Evolutionary conservation across 2,888 invertebrate species (phyloP).

Genomic region (Lasius platythorax): DNA sequence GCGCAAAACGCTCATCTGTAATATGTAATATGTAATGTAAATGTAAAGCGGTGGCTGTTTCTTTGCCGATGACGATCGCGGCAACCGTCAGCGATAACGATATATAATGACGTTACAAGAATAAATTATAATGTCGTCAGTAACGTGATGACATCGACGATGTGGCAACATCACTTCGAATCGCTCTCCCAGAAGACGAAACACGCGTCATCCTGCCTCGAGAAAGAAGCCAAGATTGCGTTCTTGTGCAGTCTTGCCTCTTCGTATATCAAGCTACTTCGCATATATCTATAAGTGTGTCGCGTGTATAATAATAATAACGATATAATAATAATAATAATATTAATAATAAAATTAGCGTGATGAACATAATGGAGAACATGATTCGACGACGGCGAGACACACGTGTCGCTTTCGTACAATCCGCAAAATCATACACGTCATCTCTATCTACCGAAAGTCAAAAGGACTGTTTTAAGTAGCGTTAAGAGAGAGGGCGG

Average conservation of each 20-base stretch:
- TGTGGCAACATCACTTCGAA: constrained; percentile 60
- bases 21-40: constrained; percentile 28
- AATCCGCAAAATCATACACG: constrained; percentile 71
- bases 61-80: constrained; percentile 63
- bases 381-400: constrained; percentile 59
- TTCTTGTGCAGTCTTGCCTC: constrained; percentile 4
- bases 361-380: constrained; percentile 59
- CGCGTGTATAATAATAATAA: constrained; percentile 18
- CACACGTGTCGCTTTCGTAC: constrained; percentile 51
- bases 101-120: constrained; percentile 72
- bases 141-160: constrained; percentile 62
- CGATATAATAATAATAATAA: constrained; percentile 18
- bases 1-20: constrained; percentile 32
- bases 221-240: neutral
- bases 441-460: constrained; percentile 73
- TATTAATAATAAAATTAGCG: constrained; percentile 73
- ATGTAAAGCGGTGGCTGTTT: constrained; percentile 6
- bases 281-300: constrained; percentile 30
- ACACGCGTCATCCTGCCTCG: neutral
- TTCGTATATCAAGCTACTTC: constrained; percentile 14
- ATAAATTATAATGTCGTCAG: constrained; percentile 74
- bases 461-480: constrained; percentile 76
- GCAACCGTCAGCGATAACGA: constrained; percentile 70
- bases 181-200: constrained; percentile 37
- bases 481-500: constrained; percentile 72